Conservation (phyloP, 2,888 invertebrate species). For the Biston stratarius region DNA sequence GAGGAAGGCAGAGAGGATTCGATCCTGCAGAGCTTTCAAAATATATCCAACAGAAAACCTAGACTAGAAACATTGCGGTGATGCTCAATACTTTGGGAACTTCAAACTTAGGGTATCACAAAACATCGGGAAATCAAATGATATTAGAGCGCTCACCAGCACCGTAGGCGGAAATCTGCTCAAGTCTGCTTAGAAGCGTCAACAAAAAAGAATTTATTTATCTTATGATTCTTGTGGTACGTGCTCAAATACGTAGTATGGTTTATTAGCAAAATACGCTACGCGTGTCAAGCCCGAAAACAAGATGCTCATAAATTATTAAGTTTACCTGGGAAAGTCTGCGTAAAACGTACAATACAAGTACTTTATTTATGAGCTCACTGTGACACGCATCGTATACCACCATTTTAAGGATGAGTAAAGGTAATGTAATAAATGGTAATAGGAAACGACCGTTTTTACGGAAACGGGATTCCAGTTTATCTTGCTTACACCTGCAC, state of each 20-base stretch:
- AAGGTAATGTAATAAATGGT: conserved; percentile 34
- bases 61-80: too few species aligned
- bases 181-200: too few species aligned
- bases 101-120: too few species aligned
- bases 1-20: too few species aligned
- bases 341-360: conserved; percentile 40
- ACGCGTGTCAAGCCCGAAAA: conserved; percentile 48
- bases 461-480: conserved; percentile 26
- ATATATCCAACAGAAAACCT: too few species aligned
- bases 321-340: conserved; percentile 41
- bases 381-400: conserved; percentile 27
- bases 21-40: too few species aligned
- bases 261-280: conserved; percentile 39
- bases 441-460: conserved; percentile 30
- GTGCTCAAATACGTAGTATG: neutral
- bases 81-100: too few species aligned
- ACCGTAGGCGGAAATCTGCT: too few species aligned
- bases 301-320: conserved; percentile 43
- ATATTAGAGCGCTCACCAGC: too few species aligned
- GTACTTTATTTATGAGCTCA: conserved; percentile 33
- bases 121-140: too few species aligned
- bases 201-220: too few species aligned
- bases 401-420: conserved; percentile 29
- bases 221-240: neutral
- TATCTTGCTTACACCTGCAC: conserved; percentile 23